phyloP scores from a whole-genome alignment of 2,888 invertebrate genomes.

The Aleiodes alternator region DNA sequence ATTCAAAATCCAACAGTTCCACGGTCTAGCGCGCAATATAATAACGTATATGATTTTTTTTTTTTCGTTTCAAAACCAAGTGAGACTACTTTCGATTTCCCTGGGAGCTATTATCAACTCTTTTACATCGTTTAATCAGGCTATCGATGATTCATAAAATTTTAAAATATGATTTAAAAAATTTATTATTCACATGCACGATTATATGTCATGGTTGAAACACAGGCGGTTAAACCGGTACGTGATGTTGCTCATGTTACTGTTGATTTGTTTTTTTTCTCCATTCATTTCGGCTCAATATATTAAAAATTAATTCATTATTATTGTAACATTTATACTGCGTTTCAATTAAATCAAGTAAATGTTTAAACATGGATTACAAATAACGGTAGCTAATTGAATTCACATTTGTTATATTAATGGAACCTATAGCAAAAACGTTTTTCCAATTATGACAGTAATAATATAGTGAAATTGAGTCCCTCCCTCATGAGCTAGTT shows the following conservation, averaged over 20 bases:
- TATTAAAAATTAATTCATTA: constrained; percentile 7
- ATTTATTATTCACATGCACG: background rate
- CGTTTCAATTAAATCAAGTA: constrained; percentile 9
- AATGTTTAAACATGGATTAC: background rate
- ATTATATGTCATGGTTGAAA: background rate
- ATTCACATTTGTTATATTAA: background rate
- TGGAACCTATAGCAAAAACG: background rate
- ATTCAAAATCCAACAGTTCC: too few relatives aligned
- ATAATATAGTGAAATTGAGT: constrained; percentile 18
- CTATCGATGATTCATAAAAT: constrained; percentile 12
- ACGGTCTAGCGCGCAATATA: background rate
- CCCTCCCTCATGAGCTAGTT: constrained; percentile 21
- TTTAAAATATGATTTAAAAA: constrained; percentile 4
- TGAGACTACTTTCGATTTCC: constrained; percentile 57
- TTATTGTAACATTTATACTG: constrained; percentile 25
- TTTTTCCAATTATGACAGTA: constrained; percentile 31
- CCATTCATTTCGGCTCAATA: background rate
- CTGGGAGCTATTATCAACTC: constrained; percentile 50
- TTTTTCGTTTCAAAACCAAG: constrained; percentile 40
- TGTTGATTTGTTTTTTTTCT: constrained; percentile 3
- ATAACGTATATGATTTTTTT: constrained; percentile 4
- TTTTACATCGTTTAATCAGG: constrained; percentile 14
- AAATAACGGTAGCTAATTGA: constrained; percentile 26
- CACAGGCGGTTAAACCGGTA: background rate
- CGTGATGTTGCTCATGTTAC: background rate